These are phyloP conservation scores for Cepaea nemoralis DNA, from an alignment of 1,140 invertebrate genomes.

Conservation along the genomic window DNA sequence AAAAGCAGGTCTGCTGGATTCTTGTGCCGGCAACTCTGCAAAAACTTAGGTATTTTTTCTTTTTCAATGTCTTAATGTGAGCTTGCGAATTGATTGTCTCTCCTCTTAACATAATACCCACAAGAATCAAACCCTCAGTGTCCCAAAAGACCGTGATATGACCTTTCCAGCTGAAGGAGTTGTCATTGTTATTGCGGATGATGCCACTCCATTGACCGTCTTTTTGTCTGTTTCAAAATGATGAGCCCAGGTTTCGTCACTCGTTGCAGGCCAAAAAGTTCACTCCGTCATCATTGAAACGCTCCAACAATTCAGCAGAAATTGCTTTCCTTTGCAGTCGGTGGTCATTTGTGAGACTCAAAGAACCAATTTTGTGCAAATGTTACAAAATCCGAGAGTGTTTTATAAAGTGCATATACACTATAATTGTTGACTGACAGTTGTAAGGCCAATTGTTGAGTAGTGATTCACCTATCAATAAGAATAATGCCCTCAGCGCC, in stretches of 20 bases:
- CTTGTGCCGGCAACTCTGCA: too few species aligned
- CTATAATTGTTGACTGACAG: not conserved
- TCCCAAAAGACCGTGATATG: not conserved
- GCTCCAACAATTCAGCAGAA: not conserved
- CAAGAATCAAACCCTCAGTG: not conserved
- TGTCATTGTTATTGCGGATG: not conserved
- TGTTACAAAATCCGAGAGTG: not conserved
- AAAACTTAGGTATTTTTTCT: too few species aligned
- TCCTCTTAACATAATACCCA: not conserved
- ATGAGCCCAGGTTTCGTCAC: not conserved
- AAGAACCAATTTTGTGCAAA: not conserved
- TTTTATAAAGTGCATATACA: not conserved
- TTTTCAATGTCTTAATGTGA: not conserved
- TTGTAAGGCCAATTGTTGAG: too few species aligned
- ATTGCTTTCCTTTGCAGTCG: not conserved
- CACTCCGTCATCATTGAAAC: not conserved
- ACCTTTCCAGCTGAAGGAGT: not conserved
- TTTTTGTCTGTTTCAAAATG: not conserved
- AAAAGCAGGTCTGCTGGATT: too few species aligned
- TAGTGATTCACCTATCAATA: too few species aligned
- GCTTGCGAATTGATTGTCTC: not conserved
- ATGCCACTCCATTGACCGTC: not conserved
- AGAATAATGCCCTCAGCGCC: not conserved
- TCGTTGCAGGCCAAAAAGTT: not conserved
- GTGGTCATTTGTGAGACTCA: not conserved